Evolutionary conservation across 2,113 vertebrate genomes (phyloP).

Genomic region (Hippocampus guttulatus): DNA sequence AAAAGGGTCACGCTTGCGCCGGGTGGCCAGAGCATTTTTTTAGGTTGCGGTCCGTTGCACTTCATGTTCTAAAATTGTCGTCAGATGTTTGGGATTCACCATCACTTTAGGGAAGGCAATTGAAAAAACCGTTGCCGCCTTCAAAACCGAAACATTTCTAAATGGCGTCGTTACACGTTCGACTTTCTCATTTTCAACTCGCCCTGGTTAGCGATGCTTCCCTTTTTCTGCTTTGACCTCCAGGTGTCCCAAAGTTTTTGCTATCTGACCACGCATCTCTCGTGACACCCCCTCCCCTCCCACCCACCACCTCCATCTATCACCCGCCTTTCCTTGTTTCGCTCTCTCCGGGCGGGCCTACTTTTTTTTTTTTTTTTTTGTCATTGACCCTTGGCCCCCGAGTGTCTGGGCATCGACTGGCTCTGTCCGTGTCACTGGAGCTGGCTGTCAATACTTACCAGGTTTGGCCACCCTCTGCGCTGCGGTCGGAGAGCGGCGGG

Average conservation of each 20-base stretch:
- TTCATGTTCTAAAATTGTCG: no score
- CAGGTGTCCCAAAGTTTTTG: constrained; percentile 38
- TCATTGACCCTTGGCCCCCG: constrained; percentile 72
- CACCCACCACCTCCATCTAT: constrained; percentile 33
- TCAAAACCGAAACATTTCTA: no score
- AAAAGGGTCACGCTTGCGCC: no score
- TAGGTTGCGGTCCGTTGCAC: no score
- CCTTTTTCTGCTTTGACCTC: constrained; percentile 26
- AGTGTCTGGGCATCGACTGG: constrained; percentile 72
- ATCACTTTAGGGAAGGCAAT: no score
- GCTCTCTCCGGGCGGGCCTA: constrained; percentile 41
- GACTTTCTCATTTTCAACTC: not conserved
- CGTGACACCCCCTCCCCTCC: constrained; percentile 13
- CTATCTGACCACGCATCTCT: constrained; percentile 53
- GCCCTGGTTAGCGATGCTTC: not conserved
- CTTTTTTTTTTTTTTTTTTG: constrained; percentile 44
- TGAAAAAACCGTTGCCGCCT: no score
- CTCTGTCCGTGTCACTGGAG: constrained; percentile 73
- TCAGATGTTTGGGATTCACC: no score
- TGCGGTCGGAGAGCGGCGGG: constrained; percentile 64
- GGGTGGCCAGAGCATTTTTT: no score
- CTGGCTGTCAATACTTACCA: constrained; percentile 78
- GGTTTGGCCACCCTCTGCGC: constrained; percentile 71
- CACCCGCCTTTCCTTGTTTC: constrained; percentile 19
- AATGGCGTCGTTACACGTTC: no score